Conservation (phyloP, 2,888 invertebrate species). For the Argynnis bischoffii region DNA sequence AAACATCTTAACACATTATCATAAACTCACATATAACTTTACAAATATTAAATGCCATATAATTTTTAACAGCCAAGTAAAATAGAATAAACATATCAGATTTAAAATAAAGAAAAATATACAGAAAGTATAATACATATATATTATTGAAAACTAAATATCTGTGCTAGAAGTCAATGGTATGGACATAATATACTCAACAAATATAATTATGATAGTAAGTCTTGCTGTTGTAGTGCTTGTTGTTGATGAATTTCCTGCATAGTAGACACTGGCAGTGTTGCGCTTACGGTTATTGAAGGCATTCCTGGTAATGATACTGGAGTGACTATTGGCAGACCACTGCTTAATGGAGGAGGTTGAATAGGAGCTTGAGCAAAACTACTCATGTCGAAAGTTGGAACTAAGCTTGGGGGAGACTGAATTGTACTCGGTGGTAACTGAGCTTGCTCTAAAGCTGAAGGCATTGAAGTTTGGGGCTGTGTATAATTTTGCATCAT, state of each 20-base stretch:
- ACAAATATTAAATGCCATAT: conserved; percentile 37
- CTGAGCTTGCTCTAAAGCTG: conserved; percentile 1
- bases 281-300: conserved; percentile 89
- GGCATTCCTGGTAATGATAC: conserved; percentile 90
- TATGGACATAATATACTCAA: conserved; percentile 25
- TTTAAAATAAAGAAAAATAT: conserved; percentile 20
- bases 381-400: conserved; percentile 74
- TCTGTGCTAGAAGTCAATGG: conserved; percentile 25
- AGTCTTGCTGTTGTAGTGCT: conserved; percentile 68
- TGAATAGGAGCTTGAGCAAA: conserved; percentile 63
- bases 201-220: conserved; percentile 59
- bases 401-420: conserved; percentile 58
- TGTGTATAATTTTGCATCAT: conserved; percentile 75
- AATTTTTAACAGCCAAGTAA: conserved; percentile 30
- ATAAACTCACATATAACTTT: conserved; percentile 17
- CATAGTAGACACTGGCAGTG: conserved; percentile 84
- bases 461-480: conserved; percentile 48
- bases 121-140: conserved; percentile 18
- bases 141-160: conserved; percentile 21
- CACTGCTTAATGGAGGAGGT: conserved; percentile 61
- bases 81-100: conserved; percentile 19
- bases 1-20: background rate
- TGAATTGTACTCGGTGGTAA: conserved; percentile 44
- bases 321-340: conserved; percentile 84
- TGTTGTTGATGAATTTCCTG: conserved; percentile 79